A percentile compares a stretch with the other conserved stretches of the same genome.
Conservation (phyloP, 2,113 vertebrate species). For the Empidonax alnorum region DNA sequence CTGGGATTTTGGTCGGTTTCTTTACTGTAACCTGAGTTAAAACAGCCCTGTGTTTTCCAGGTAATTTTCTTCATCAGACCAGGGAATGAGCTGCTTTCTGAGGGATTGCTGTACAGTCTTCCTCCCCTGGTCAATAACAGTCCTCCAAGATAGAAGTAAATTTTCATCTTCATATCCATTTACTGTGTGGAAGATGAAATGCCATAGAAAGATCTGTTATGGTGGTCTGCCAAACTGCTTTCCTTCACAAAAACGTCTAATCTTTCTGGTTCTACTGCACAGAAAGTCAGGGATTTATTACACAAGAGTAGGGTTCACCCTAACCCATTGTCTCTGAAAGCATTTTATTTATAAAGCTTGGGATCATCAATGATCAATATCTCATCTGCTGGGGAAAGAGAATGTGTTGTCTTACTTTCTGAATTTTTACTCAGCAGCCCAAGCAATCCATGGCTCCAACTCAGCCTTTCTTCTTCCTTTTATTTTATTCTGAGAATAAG, state of each 20-base stretch:
- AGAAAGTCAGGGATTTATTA: not conserved
- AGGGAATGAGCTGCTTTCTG: not conserved
- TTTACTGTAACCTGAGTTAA: not conserved
- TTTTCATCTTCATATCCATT: not conserved
- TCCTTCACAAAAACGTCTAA: not conserved
- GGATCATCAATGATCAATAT: not conserved
- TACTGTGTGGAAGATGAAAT: not conserved
- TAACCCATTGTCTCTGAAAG: not conserved
- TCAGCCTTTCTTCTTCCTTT: not conserved
- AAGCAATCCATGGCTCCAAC: not conserved
- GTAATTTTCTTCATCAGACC: not conserved
- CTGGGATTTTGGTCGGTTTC: not conserved
- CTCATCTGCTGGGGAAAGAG: not conserved
- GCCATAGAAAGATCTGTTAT: not conserved
- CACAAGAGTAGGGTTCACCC: not conserved
- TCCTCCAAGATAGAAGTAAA: not conserved
- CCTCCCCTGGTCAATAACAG: not conserved
- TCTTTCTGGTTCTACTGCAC: not conserved
- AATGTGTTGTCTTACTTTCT: not conserved
- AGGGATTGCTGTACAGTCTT: not conserved
- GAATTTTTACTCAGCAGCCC: not conserved
- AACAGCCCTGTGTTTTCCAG: not conserved
- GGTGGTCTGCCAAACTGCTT: not conserved
- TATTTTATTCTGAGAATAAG: not conserved
- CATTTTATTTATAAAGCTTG: not conserved